phyloP scores from a whole-genome alignment of 2,888 invertebrate genomes.

The Crematogaster levior region DNA sequence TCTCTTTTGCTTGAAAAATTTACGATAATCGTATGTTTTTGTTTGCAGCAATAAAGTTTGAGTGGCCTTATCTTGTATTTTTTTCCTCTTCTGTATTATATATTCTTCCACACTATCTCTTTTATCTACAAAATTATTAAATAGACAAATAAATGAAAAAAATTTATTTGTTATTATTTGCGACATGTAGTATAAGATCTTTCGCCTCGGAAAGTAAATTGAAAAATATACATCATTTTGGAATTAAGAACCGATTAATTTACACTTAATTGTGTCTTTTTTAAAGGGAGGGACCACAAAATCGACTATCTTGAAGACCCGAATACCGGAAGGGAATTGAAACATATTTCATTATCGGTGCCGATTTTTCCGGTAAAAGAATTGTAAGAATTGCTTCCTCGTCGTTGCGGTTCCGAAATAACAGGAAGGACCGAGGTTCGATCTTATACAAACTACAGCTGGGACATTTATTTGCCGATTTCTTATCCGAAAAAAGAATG shows the following conservation, averaged over 20 bases:
- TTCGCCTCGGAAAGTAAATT: neutral
- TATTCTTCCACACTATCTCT: neutral
- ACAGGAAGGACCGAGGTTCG: slow-evolving; percentile 13
- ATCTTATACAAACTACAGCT: slow-evolving; percentile 14
- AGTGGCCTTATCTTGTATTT: neutral
- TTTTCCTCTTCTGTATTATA: neutral
- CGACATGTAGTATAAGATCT: neutral
- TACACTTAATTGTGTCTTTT: neutral
- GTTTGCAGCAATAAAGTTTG: slow-evolving; percentile 28
- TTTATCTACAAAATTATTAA: neutral
- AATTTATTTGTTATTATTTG: neutral
- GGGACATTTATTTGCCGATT: neutral
- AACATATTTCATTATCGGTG: neutral
- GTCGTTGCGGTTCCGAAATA: slow-evolving; percentile 1
- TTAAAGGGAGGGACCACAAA: neutral
- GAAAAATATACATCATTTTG: neutral
- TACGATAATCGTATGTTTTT: slow-evolving; percentile 18
- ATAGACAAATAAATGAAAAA: neutral
- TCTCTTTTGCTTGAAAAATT: slow-evolving; percentile 25
- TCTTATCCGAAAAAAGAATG: slow-evolving; percentile 26
- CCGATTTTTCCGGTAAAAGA: neutral
- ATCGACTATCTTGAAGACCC: neutral
- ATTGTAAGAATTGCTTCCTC: slow-evolving; percentile 8
- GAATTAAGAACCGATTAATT: neutral
- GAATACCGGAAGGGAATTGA: neutral